Evolutionary conservation across 2,888 invertebrate species (phyloP), one percentile per base, ranked within the genome.

Genomic region (Phorcus lineatus): DNA sequence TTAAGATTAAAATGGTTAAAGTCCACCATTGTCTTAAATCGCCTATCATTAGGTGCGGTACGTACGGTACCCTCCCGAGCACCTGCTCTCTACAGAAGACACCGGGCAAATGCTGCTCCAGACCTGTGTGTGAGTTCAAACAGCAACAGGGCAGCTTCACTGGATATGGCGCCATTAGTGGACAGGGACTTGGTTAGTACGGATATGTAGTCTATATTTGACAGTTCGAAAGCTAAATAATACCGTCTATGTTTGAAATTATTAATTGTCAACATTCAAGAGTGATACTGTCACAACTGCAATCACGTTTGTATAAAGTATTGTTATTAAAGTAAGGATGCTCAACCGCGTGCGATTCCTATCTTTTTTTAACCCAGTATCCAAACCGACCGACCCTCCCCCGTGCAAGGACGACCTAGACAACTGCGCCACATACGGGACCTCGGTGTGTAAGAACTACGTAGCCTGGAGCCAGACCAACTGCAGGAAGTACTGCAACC

Each of bases 101-200:
- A 13, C 86, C 89, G 9, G 89, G 89, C 19, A 85, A 87, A 22
- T 90, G 90, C 77, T 90, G 90, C 79, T 75, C 81, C 57, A 86
- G 86, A 40, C 90, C 89, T 13, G 88, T 90, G 22, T 90, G 90
- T 80, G 89, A 90, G 81, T 90, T 88, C 80, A 81, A 87, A 77
- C 87, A 87, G 74, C 88, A 88, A 66, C 86, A 88, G 62, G 89
- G 89, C 70, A 86, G 84, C 74, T 89, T 88, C 84, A 81, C 84
- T 28, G 89, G 89, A 52, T 66, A 81, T 2, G 88, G 89, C 13
- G 85, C 88, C 0, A 85, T 88, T 81, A 88, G 87, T 78, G 88
- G 88, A n/a, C 81, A 85, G 52, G 88, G 88, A 19, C 84, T 87
- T 22, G 87, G 89, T 89, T 66, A 77, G 86, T 84, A 9, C 24